Percentiles rank a stretch among this genome's conserved stretches.
These are phyloP conservation scores for Thymallus thymallus DNA, from an alignment of 2,113 vertebrate genomes.

Conservation along the genomic window DNA sequence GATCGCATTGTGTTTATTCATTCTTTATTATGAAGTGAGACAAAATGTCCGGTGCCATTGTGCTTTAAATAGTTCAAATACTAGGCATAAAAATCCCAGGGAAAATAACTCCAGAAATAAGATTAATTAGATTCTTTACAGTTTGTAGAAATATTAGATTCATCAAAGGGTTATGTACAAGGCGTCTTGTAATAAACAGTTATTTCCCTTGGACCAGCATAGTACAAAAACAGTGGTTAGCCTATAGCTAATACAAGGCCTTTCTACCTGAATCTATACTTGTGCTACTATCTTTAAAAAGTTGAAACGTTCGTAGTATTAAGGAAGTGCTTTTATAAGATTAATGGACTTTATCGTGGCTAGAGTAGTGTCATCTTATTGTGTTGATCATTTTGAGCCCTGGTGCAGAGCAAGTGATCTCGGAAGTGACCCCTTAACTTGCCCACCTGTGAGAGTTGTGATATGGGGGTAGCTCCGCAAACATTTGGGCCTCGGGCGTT, in stretches of 20 bases:
- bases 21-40: conserved; percentile 82
- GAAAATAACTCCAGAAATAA: conserved; percentile 69
- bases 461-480: no score
- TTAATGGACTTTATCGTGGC: conserved; percentile 70
- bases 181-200: conserved; percentile 43
- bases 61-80: conserved; percentile 81
- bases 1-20: conserved; percentile 54
- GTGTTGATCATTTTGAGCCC: conserved; percentile 53
- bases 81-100: conserved; percentile 63
- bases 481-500: no score
- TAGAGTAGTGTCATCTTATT: conserved; percentile 66
- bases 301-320: conserved; percentile 64
- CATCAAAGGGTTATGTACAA: conserved; percentile 79
- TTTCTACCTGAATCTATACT: conserved; percentile 80
- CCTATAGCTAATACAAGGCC: conserved; percentile 75
- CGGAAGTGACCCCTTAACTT: no score
- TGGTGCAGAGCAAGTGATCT: conserved; percentile 50
- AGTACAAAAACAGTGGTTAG: conserved; percentile 74
- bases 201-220: conserved; percentile 25
- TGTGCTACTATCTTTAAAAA: conserved; percentile 75
- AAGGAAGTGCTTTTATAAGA: conserved; percentile 78
- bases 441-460: no score
- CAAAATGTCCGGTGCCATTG: conserved; percentile 79
- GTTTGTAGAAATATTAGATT: conserved; percentile 76
- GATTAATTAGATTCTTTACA: conserved; percentile 69